Percentiles rank a stretch among this genome's conserved stretches.
Evolutionary conservation across 2,113 vertebrate species (phyloP).

Genomic region (Peucedramus taeniatus): DNA sequence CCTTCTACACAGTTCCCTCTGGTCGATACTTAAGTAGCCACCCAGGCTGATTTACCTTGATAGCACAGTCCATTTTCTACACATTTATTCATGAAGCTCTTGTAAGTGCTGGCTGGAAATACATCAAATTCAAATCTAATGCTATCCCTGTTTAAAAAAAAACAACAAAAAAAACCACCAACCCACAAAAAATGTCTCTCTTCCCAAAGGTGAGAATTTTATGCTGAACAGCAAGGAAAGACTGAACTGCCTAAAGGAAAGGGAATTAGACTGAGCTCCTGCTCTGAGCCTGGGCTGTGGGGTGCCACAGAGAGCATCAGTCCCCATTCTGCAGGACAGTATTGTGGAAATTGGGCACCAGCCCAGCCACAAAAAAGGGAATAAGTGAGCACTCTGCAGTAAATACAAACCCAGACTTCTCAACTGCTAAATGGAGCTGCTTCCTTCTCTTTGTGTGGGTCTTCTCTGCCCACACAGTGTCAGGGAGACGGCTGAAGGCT

Average conservation of each 20-base stretch:
- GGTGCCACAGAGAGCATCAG: not conserved
- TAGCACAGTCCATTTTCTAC: constrained; percentile 35
- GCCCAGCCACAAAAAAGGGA: not conserved
- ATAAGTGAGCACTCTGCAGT: not conserved
- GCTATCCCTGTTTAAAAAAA: not conserved
- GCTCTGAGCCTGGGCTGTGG: not conserved
- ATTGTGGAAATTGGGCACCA: not conserved
- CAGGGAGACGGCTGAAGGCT: not conserved
- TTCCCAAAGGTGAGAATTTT: not conserved
- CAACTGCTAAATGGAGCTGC: not conserved
- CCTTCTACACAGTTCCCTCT: not conserved
- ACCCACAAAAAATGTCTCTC: not conserved
- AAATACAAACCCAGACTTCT: not conserved
- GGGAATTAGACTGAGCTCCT: not conserved
- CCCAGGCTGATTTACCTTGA: constrained; percentile 48
- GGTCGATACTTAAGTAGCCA: constrained; percentile 17
- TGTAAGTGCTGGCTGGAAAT: constrained; percentile 28
- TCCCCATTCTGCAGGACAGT: not conserved
- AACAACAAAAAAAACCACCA: not conserved
- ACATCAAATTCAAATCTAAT: constrained; percentile 38
- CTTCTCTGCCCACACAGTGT: not conserved
- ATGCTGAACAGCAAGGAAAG: not conserved
- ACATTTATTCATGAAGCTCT: constrained; percentile 52
- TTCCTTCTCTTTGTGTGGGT: not conserved
- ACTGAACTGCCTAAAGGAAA: not conserved